phyloP scores from a whole-genome alignment of 2,888 invertebrate species.

The Bellardia bayeri region DNA sequence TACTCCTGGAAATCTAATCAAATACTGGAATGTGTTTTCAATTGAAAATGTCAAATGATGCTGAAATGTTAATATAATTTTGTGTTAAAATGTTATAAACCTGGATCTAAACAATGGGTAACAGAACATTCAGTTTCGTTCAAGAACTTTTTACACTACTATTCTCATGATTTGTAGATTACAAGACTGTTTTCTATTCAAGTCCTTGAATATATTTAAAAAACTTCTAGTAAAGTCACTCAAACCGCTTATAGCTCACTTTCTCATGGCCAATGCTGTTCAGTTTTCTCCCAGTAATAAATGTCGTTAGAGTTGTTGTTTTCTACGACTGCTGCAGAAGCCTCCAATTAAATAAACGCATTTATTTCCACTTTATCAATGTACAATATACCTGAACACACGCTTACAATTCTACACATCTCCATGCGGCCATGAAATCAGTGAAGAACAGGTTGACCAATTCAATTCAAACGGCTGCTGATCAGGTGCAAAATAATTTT shows the following conservation, averaged over 20 bases:
- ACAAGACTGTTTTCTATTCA: no score
- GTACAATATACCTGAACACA: slow-evolving; percentile 13
- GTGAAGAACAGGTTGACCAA: slow-evolving; percentile 67
- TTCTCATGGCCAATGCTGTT: neutral
- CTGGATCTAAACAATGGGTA: no score
- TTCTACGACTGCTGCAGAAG: slow-evolving; percentile 27
- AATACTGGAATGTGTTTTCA: no score
- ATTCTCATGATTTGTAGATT: no score
- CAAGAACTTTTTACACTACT: no score
- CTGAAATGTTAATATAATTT: no score
- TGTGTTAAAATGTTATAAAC: no score
- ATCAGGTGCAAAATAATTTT: slow-evolving; percentile 62
- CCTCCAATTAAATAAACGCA: slow-evolving; percentile 70
- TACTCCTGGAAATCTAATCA: no score
- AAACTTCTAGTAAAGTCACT: neutral
- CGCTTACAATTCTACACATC: neutral
- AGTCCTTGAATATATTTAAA: no score
- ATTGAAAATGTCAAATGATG: no score
- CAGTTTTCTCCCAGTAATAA: neutral
- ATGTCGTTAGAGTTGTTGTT: slow-evolving; percentile 36
- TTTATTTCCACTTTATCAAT: slow-evolving; percentile 64
- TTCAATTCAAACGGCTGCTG: slow-evolving; percentile 43
- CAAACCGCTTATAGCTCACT: slow-evolving; percentile 16
- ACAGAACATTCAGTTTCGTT: no score
- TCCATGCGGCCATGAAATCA: slow-evolving; percentile 26